Evolutionary conservation across 2,888 invertebrate genomes (phyloP).

Genomic region (Tetranychus truncatus): DNA sequence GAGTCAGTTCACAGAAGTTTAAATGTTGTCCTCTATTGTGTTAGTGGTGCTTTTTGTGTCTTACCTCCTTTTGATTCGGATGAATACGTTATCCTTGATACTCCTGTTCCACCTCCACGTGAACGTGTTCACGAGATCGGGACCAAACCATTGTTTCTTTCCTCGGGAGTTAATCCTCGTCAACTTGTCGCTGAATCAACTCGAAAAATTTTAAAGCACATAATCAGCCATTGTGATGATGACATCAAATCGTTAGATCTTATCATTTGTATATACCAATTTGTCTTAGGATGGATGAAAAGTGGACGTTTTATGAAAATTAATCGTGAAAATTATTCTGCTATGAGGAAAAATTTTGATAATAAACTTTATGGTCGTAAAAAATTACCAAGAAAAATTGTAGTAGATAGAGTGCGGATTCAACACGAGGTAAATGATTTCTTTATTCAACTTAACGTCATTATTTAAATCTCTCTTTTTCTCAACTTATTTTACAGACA

Average conservation of each 20-base stretch:
- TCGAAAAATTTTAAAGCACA: slow-evolving; percentile 41
- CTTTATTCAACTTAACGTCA: neutral
- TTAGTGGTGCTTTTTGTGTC: neutral
- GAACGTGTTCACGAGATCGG: slow-evolving; percentile 5
- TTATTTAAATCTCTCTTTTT: slow-evolving; percentile 21
- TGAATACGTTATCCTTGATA: neutral
- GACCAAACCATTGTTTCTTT: neutral
- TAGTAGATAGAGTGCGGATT: slow-evolving; percentile 47
- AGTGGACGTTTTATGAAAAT: neutral
- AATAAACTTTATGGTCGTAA: slow-evolving; percentile 30
- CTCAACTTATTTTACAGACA: slow-evolving; percentile 1
- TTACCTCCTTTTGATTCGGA: neutral
- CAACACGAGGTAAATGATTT: slow-evolving; percentile 42
- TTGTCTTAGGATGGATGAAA: neutral
- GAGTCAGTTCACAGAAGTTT: neutral
- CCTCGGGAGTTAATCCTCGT: neutral
- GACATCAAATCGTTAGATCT: slow-evolving; percentile 5
- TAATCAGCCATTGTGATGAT: slow-evolving; percentile 50
- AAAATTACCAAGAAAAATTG: slow-evolving; percentile 43
- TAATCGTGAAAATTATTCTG: neutral
- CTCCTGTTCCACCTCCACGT: neutral
- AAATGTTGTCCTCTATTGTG: neutral
- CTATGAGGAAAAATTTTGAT: neutral
- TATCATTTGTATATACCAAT: slow-evolving; percentile 7
- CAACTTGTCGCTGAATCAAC: neutral